These are phyloP conservation scores for Clamator glandarius DNA, from an alignment of 2,797 vertebrate species.

Conservation along the genomic window DNA sequence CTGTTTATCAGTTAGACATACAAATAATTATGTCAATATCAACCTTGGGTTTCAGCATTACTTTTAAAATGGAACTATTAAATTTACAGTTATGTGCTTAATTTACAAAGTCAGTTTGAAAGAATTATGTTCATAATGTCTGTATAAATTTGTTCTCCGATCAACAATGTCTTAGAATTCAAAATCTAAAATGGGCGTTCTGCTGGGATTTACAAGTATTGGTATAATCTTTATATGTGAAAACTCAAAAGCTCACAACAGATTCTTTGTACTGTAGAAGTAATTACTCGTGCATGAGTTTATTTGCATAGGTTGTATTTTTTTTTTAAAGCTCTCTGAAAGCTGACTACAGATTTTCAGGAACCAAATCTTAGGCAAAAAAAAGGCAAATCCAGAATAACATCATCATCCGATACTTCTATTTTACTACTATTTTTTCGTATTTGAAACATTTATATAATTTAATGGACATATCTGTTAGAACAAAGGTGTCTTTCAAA, in stretches of 20 bases:
- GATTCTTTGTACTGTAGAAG: conserved; percentile 36
- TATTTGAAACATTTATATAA: conserved; percentile 56
- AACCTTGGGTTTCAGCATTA: not conserved
- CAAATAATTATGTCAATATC: conserved; percentile 7
- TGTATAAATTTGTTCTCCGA: conserved; percentile 33
- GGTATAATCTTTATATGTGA: conserved; percentile 40
- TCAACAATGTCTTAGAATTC: conserved; percentile 52
- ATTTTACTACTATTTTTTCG: conserved; percentile 57
- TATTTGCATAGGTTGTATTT: conserved; percentile 12
- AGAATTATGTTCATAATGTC: conserved; percentile 32
- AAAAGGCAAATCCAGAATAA: conserved; percentile 57
- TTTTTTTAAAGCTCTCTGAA: conserved; percentile 45
- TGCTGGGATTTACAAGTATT: conserved; percentile 52
- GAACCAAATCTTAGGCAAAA: conserved; percentile 37
- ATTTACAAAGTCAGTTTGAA: conserved; percentile 41
- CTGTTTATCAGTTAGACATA: conserved; percentile 33
- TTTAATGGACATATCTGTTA: conserved; percentile 69
- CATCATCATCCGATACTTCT: conserved; percentile 57
- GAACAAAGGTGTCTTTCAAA: conserved; percentile 63
- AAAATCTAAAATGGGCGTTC: conserved; percentile 45
- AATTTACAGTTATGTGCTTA: conserved; percentile 1
- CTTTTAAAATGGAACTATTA: not conserved
- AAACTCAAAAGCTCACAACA: conserved; percentile 41
- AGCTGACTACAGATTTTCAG: conserved; percentile 43
- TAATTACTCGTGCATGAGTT: conserved; percentile 42